Evolutionary conservation across 2,113 vertebrate species (phyloP).

Genomic region (Hemibagrus wyckioides): DNA sequence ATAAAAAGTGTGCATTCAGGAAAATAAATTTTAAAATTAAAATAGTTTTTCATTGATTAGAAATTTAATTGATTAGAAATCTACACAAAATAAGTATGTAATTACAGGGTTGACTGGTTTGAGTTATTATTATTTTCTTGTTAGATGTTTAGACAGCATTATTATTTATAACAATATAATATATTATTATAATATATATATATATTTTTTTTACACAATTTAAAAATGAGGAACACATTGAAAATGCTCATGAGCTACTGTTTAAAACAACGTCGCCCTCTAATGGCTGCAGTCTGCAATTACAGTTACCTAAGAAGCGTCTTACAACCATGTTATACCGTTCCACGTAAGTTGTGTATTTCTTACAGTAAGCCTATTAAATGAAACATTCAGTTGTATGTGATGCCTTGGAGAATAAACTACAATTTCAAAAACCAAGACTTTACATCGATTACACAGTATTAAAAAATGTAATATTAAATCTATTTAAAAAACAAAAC

Average conservation of each 20-base stretch:
- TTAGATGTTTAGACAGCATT: not conserved
- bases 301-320: constrained; percentile 27
- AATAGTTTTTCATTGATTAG: not conserved
- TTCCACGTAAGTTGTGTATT: no score
- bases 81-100: not conserved
- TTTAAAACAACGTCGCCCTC: constrained; percentile 62
- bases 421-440: not conserved
- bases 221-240: not conserved
- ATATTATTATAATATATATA: no score
- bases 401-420: not conserved
- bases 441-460: not conserved
- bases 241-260: not conserved
- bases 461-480: no score
- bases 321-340: not conserved
- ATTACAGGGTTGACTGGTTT: not conserved
- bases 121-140: not conserved
- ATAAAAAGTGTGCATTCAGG: not conserved
- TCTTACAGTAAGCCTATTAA: not conserved
- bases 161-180: not conserved
- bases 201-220: not conserved
- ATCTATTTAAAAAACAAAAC: no score
- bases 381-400: not conserved
- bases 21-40: not conserved
- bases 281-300: constrained; percentile 45
- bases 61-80: not conserved